These are phyloP conservation scores for Leiothrix lutea DNA, from an alignment of 2,113 vertebrate species.

Conservation along the genomic window DNA sequence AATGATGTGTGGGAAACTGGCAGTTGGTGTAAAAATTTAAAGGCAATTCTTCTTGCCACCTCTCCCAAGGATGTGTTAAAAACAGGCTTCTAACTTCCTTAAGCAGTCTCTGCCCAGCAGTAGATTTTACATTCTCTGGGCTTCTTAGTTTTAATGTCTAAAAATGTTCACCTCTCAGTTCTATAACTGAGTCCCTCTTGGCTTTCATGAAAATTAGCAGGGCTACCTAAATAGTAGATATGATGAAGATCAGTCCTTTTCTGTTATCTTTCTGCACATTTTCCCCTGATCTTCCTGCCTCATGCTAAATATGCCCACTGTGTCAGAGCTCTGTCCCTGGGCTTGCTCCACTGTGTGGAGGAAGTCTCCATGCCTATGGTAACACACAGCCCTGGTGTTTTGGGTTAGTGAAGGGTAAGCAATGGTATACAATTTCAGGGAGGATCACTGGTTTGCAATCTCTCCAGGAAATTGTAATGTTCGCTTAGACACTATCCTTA, in stretches of 20 bases:
- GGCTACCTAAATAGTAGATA: neutral
- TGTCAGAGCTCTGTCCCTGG: slow-evolving; percentile 30
- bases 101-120: neutral
- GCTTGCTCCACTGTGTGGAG: neutral
- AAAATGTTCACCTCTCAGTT: neutral
- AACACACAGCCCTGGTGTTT: neutral
- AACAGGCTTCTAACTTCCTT: neutral
- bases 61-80: neutral
- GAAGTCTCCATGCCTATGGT: neutral
- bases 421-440: slow-evolving; percentile 11
- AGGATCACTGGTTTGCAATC: slow-evolving; percentile 62
- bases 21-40: neutral
- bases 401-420: slow-evolving; percentile 23
- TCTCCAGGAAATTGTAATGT: slow-evolving; percentile 72
- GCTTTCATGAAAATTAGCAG: neutral
- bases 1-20: neutral
- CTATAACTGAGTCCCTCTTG: neutral
- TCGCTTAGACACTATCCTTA: slow-evolving; percentile 60
- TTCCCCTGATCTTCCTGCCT: neutral
- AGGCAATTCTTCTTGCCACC: neutral
- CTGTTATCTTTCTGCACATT: neutral
- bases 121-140: neutral
- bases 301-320: neutral
- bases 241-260: neutral
- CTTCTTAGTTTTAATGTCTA: neutral